Conservation (phyloP, 2,888 invertebrate species). For the Melolontha melolontha region DNA sequence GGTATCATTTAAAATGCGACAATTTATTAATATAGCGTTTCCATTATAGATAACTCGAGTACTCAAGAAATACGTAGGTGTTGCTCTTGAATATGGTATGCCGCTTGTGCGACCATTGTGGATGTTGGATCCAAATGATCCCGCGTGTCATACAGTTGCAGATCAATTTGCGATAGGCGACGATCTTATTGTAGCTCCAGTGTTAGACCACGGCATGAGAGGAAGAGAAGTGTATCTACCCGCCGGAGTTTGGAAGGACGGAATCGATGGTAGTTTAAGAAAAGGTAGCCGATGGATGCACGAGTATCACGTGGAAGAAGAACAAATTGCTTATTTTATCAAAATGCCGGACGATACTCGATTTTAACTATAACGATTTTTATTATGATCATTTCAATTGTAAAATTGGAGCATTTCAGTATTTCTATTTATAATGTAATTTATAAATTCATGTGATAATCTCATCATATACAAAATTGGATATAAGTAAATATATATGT, state of each 20-base stretch:
- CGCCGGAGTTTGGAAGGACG: slow-evolving; percentile 93
- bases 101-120: slow-evolving; percentile 91
- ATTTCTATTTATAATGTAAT: slow-evolving; percentile 8
- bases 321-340: slow-evolving; percentile 86
- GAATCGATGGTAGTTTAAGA: slow-evolving; percentile 85
- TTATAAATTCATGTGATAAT: slow-evolving; percentile 32
- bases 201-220: slow-evolving; percentile 77
- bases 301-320: slow-evolving; percentile 82
- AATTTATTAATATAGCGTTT: slow-evolving; percentile 37
- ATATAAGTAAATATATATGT: slow-evolving; percentile 6
- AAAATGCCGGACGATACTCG: slow-evolving; percentile 87
- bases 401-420: slow-evolving; percentile 1
- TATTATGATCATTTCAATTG: not conserved
- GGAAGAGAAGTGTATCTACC: slow-evolving; percentile 89
- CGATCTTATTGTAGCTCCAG: slow-evolving; percentile 91
- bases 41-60: slow-evolving; percentile 76
- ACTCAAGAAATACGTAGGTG: slow-evolving; percentile 81
- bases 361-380: no score
- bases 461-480: slow-evolving; percentile 11
- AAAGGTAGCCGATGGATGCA: slow-evolving; percentile 94
- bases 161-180: slow-evolving; percentile 93
- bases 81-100: slow-evolving; percentile 83
- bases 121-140: slow-evolving; percentile 87
- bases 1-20: no score
- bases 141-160: slow-evolving; percentile 78